Evolutionary conservation across 2,888 invertebrate genomes (phyloP).

Genomic region (Onthophagus sagittarius): DNA sequence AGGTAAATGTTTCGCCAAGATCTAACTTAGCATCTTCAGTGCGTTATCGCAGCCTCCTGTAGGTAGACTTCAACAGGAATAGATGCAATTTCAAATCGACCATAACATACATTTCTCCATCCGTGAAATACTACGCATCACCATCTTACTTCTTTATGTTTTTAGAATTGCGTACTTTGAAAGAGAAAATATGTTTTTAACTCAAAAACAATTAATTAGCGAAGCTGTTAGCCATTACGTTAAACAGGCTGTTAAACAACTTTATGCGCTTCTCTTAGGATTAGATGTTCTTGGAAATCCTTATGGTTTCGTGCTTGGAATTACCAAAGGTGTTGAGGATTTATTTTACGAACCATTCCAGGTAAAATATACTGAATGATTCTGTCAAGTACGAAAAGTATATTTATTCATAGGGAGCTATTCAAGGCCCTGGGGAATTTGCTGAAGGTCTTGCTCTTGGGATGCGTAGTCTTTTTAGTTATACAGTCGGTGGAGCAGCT

Average conservation of each 20-base stretch:
- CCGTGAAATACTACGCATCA: too few species aligned
- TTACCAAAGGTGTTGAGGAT: conserved; percentile 95
- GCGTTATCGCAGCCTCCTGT: too few species aligned
- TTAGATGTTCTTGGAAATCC: conserved; percentile 99
- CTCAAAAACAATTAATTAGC: conserved; percentile 75
- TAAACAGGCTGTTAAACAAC: conserved; percentile 89
- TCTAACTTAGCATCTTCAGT: too few species aligned
- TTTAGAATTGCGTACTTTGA: conserved; percentile 90
- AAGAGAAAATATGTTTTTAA: conserved; percentile 82
- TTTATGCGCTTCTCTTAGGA: conserved; percentile 94
- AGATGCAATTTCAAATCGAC: too few species aligned
- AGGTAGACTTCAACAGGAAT: too few species aligned
- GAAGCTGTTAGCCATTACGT: conserved; percentile 89
- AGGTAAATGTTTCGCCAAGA: too few species aligned
- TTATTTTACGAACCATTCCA: conserved; percentile 99
- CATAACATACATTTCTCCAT: too few species aligned
- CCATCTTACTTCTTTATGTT: too few species aligned
- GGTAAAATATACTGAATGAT: conserved; percentile 48
- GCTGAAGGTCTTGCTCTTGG: conserved; percentile 95
- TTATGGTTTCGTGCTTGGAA: conserved; percentile 90
- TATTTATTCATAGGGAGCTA: conserved; percentile 69
- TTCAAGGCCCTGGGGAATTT: conserved; percentile 99
- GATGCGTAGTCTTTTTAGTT: conserved; percentile 89
- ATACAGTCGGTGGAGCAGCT: conserved; percentile 96
- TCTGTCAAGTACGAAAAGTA: too few species aligned